Evolutionary conservation across 2,797 vertebrate genomes (phyloP), one percentile per base, ranked within the genome.

Genomic region (Ctenopoma kingsleyae): DNA sequence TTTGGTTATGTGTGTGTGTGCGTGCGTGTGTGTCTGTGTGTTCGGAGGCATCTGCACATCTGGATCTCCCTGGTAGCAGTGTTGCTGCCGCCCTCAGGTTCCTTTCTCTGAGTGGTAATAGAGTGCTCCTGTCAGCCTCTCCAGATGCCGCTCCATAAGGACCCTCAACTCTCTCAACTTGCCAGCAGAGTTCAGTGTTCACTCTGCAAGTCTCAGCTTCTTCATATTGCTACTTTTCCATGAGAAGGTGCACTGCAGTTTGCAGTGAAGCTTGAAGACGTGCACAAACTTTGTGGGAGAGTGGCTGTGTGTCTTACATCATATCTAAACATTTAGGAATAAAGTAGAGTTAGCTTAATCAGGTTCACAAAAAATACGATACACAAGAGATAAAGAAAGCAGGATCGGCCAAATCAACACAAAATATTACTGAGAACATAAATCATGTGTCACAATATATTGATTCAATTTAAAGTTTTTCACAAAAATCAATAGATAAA

Each of bases 71-170:
- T 87, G 85, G 87, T 80, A 91, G 92, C 88, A 9, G 76, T 87
- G 85, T 77, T 78, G 89, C 71, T 83, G 77, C 67, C 67, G 79
- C 86, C 91, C 91, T 90, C 76, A n/a, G 86, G 92, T 93, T 90
- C 76, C 90, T 93, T 87, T 86, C 90, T 93, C 86, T 90, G 90
- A 90, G 89, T 89, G 78, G 79, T 92, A 92, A 91, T 87, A 78
- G 90, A 94, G 90, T 92, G 92, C 83, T 91, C 55, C 90, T 93
- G 92, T 94, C 93, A 94, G 86, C 79, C 91, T 78, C 80, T 81
- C 83, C 93, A 94, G 91, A 92, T 94, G 93, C 88, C 8, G 67
- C 85, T 88, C 89, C 91, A 93, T 82, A 92, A 93, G 93, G 92
- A 90, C 60, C 74, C 81, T 70, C 72, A 58, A 73, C 74, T 68